These are phyloP conservation scores for Glyptemys insculpta DNA, from an alignment of 2,797 vertebrate species.

Conservation along the genomic window DNA sequence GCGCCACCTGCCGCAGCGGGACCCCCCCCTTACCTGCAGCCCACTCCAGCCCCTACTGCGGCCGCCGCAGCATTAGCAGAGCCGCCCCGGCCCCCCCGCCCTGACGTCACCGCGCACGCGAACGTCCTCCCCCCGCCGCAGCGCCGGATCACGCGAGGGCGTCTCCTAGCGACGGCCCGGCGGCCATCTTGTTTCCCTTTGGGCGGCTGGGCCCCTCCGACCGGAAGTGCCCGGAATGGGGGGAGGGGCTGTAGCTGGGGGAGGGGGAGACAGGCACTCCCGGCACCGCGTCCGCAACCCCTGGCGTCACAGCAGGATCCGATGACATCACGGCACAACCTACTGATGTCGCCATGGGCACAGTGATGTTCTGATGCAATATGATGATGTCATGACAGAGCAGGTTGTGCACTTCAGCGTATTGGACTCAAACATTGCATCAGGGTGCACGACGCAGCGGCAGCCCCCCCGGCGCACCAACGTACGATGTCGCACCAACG, in stretches of 20 bases:
- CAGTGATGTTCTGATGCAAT: background rate
- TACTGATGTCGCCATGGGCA: too few relatives aligned
- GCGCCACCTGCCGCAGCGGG: conserved; percentile 10
- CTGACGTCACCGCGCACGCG: background rate
- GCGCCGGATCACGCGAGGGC: background rate
- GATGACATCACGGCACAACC: background rate
- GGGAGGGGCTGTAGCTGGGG: rapidly evolving
- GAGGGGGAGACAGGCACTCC: rapidly evolving
- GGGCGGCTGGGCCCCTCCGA: background rate
- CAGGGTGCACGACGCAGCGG: too few relatives aligned
- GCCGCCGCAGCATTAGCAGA: background rate
- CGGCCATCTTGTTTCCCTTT: background rate
- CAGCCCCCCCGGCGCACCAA: too few relatives aligned
- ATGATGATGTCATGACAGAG: background rate
- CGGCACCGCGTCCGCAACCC: too few relatives aligned
- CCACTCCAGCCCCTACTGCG: background rate
- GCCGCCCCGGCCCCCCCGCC: background rate
- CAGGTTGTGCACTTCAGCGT: background rate
- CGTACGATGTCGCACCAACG: too few relatives aligned
- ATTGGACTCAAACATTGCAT: background rate
- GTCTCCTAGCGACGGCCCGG: conserved; percentile 3
- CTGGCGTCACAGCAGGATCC: background rate
- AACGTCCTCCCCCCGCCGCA: background rate
- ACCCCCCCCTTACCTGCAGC: background rate
- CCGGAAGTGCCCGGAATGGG: rapidly evolving